These are phyloP conservation scores for Scartelaos histophorus DNA, from an alignment of 2,113 vertebrate species.

Conservation along the genomic window DNA sequence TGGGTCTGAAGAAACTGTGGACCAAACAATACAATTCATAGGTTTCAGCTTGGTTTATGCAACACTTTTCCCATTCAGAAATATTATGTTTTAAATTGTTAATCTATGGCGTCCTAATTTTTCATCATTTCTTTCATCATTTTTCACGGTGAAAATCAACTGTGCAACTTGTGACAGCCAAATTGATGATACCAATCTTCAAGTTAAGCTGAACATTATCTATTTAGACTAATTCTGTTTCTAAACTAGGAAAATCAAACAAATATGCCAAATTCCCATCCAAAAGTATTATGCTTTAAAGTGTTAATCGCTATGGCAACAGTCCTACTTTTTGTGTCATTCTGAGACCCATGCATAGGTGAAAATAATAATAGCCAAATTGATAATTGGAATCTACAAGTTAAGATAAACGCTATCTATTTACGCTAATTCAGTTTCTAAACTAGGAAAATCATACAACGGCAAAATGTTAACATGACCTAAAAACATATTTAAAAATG, in stretches of 20 bases:
- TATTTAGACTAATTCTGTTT: neutral
- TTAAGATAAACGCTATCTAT: neutral
- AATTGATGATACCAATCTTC: neutral
- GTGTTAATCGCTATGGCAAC: too few relatives aligned
- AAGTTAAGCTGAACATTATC: neutral
- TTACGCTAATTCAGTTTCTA: neutral
- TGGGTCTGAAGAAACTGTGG: conserved; percentile 7
- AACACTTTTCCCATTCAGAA: too few relatives aligned
- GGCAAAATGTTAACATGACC: neutral
- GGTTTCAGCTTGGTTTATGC: too few relatives aligned
- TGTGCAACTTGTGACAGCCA: neutral
- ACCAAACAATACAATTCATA: neutral
- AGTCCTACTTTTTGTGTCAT: too few relatives aligned
- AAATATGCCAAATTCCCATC: too few relatives aligned
- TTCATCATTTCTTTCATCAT: too few relatives aligned
- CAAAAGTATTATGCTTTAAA: too few relatives aligned
- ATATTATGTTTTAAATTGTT: too few relatives aligned
- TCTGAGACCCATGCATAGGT: too few relatives aligned
- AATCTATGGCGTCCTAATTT: too few relatives aligned
- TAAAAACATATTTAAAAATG: neutral
- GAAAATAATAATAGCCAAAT: neutral
- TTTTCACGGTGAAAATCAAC: neutral
- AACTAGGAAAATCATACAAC: neutral
- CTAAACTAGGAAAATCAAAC: neutral
- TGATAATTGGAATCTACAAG: neutral